These are phyloP conservation scores for Lampris megalopsis DNA, from an alignment of 2,113 vertebrate genomes.

Conservation along the genomic window DNA sequence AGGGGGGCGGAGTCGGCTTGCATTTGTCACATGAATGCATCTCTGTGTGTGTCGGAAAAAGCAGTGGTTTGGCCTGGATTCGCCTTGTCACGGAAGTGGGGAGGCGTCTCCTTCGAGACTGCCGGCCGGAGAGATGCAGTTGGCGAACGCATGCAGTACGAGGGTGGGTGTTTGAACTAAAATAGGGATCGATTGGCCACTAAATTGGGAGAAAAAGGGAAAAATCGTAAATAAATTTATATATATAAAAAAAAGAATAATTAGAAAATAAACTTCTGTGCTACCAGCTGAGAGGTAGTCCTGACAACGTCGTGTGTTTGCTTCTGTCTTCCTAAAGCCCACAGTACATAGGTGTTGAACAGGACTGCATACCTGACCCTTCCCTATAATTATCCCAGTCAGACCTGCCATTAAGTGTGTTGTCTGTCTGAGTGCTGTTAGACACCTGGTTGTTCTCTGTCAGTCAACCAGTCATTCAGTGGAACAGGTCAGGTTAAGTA, in stretches of 20 bases:
- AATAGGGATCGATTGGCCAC: no score
- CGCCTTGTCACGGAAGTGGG: no score
- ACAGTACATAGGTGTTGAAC: conserved; percentile 43
- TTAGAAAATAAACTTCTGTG: neutral
- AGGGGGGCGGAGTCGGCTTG: no score
- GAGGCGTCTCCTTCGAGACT: no score
- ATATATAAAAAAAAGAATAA: neutral
- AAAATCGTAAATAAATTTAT: no score
- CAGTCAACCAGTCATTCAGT: conserved; percentile 1
- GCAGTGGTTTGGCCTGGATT: no score
- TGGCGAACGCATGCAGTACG: no score
- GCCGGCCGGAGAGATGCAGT: no score
- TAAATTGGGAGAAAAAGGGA: no score
- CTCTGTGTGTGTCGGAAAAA: no score
- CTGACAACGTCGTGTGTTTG: conserved; percentile 6
- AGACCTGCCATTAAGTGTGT: conserved; percentile 49
- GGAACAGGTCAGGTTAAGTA: neutral
- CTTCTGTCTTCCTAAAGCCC: conserved; percentile 23
- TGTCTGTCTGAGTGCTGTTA: conserved; percentile 29
- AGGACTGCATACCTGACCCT: conserved; percentile 22
- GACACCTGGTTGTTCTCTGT: conserved; percentile 58
- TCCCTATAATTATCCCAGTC: conserved; percentile 62
- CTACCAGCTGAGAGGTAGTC: conserved; percentile 22
- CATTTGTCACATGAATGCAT: no score
- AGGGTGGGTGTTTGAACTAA: no score